phyloP scores from a whole-genome alignment of 23 tunicate species.

The Botrylloides violaceus region DNA sequence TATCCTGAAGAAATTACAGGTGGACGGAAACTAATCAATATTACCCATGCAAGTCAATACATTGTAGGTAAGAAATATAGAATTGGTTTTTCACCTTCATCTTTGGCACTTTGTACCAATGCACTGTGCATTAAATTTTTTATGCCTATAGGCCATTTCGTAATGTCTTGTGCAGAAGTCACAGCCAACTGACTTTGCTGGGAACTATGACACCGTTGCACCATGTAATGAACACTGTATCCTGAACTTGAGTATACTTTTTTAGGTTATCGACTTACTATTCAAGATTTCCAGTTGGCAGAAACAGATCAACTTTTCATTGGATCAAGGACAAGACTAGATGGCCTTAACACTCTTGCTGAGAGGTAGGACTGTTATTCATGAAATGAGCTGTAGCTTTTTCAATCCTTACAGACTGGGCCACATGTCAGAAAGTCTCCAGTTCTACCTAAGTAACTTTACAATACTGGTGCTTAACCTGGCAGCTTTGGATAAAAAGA shows the following conservation, averaged over 20 bases:
- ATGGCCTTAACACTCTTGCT: background rate
- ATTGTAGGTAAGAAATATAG: background rate
- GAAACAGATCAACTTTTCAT: conserved; percentile 3
- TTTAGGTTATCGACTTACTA: conserved; percentile 15
- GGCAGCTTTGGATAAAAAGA: no score
- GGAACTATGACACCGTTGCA: no score
- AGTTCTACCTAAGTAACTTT: no score
- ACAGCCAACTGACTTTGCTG: background rate
- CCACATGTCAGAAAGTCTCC: no score
- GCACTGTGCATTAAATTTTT: background rate
- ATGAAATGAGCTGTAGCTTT: no score
- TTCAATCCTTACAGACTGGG: no score
- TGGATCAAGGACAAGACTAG: background rate
- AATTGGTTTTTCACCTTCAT: background rate
- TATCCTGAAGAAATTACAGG: conserved; percentile 10
- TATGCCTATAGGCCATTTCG: background rate
- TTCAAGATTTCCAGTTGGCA: conserved; percentile 5
- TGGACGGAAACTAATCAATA: conserved; percentile 4
- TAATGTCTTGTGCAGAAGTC: background rate
- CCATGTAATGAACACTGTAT: no score
- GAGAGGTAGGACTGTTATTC: background rate
- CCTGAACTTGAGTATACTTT: background rate
- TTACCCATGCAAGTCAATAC: background rate
- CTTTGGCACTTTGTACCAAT: background rate
- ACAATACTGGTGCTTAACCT: no score